phyloP scores from a whole-genome alignment of 2,113 vertebrate genomes.

The Notechis scutatus region DNA sequence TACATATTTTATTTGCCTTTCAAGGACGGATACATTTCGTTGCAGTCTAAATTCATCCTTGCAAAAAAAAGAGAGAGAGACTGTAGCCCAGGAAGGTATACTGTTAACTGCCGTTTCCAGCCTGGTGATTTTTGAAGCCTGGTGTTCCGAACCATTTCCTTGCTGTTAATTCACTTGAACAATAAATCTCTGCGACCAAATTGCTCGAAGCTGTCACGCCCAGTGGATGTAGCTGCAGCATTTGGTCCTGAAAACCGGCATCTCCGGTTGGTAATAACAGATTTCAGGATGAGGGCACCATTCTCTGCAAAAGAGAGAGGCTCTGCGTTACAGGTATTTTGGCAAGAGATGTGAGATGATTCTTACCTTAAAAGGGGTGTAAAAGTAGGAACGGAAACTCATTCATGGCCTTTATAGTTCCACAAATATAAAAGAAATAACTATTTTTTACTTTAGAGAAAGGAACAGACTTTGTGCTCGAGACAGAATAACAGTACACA shows the following conservation, averaged over 20 bases:
- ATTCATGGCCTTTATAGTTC: background rate
- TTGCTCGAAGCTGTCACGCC: background rate
- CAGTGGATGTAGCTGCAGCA: background rate
- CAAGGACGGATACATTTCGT: background rate
- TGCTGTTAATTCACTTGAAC: background rate
- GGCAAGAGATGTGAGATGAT: too few relatives aligned
- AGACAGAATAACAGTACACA: too few relatives aligned
- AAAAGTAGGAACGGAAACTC: background rate
- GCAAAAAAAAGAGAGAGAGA: background rate
- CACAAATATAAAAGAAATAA: background rate
- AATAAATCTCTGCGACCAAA: background rate
- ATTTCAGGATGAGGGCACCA: background rate
- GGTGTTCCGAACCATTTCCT: slow-evolving; percentile 3
- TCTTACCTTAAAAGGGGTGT: background rate
- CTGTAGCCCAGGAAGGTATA: background rate
- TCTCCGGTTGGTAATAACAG: background rate
- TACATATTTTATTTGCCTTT: slow-evolving; percentile 17
- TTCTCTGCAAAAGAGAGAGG: background rate
- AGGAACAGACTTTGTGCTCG: background rate
- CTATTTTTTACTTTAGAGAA: background rate
- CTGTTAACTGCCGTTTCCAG: background rate
- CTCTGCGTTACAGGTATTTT: background rate
- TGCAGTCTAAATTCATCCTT: slow-evolving; percentile 1
- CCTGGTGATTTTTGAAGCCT: background rate
- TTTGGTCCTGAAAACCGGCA: background rate